Evolutionary conservation across 2,888 invertebrate species (phyloP).

Genomic region (Tricholauxania praeusta): DNA sequence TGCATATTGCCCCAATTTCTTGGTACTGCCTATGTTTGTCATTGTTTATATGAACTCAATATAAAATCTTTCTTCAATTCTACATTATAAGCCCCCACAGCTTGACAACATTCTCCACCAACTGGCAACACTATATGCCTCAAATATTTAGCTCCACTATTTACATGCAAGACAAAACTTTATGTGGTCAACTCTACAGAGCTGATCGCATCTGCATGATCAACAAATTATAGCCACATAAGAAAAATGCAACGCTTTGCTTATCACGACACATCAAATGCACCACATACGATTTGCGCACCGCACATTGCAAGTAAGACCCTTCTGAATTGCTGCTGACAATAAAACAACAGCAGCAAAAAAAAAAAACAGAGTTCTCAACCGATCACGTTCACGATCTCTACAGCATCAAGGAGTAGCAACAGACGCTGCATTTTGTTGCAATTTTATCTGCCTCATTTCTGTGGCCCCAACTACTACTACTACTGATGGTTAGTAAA

Average conservation of each 20-base stretch:
- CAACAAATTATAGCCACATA: slow-evolving; percentile 36
- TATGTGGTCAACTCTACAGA: slow-evolving; percentile 24
- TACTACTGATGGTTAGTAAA: neutral
- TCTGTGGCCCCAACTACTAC: neutral
- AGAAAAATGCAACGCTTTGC: slow-evolving; percentile 21
- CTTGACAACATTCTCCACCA: too few relatives aligned
- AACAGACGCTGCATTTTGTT: slow-evolving; percentile 10
- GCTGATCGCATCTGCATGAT: slow-evolving; percentile 37
- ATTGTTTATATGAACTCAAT: too few relatives aligned
- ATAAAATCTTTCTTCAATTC: too few relatives aligned
- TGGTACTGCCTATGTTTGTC: too few relatives aligned
- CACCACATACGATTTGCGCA: neutral
- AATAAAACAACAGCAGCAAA: slow-evolving; percentile 4
- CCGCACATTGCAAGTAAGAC: neutral
- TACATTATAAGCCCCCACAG: too few relatives aligned
- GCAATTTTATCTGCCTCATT: slow-evolving; percentile 32
- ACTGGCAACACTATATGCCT: too few relatives aligned
- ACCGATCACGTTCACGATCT: slow-evolving; percentile 24
- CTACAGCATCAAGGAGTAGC: slow-evolving; percentile 2
- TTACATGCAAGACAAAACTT: neutral
- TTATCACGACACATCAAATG: slow-evolving; percentile 26
- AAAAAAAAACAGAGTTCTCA: neutral
- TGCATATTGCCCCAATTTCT: too few relatives aligned
- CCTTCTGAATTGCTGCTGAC: neutral
- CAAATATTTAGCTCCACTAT: too few relatives aligned